A percentile compares a stretch with the other conserved stretches of the same genome.
These are phyloP conservation scores for Cyclargus thomasi DNA, from an alignment of 1,140 invertebrate genomes.

Conservation along the genomic window DNA sequence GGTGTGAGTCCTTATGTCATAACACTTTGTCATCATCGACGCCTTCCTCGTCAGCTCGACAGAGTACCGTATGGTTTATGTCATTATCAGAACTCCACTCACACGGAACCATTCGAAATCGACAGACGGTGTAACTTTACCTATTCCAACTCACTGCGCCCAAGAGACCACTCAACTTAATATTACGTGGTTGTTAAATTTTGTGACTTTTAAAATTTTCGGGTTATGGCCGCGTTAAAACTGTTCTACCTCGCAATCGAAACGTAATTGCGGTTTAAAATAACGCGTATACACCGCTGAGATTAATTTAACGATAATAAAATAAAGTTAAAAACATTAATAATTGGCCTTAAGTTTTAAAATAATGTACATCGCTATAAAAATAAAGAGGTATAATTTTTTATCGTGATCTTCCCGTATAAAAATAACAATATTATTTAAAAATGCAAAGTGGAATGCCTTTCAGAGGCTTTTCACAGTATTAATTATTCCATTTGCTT, in stretches of 20 bases:
- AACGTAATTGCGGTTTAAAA: not conserved
- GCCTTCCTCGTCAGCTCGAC: not conserved
- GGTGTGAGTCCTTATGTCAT: too few relatives aligned
- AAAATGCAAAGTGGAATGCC: too few relatives aligned
- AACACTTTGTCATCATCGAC: too few relatives aligned
- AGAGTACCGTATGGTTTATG: not conserved
- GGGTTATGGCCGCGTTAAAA: not conserved
- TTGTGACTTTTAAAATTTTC: not conserved
- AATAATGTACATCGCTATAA: too few relatives aligned
- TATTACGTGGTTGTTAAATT: not conserved
- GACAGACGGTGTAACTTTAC: not conserved
- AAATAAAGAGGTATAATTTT: too few relatives aligned
- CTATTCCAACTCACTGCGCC: not conserved
- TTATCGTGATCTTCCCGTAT: too few relatives aligned
- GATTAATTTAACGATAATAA: not conserved
- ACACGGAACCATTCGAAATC: not conserved
- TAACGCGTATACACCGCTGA: not conserved
- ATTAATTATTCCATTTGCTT: not conserved
- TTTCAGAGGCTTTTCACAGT: too few relatives aligned
- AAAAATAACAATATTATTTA: too few relatives aligned
- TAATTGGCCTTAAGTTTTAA: too few relatives aligned
- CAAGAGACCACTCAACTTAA: not conserved
- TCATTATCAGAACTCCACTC: not conserved
- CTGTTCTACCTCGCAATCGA: not conserved
- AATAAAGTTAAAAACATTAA: too few relatives aligned